Evolutionary conservation across 2,888 invertebrate species (phyloP), one percentile per base, ranked within the genome.

Genomic region (Empis stercorea): DNA sequence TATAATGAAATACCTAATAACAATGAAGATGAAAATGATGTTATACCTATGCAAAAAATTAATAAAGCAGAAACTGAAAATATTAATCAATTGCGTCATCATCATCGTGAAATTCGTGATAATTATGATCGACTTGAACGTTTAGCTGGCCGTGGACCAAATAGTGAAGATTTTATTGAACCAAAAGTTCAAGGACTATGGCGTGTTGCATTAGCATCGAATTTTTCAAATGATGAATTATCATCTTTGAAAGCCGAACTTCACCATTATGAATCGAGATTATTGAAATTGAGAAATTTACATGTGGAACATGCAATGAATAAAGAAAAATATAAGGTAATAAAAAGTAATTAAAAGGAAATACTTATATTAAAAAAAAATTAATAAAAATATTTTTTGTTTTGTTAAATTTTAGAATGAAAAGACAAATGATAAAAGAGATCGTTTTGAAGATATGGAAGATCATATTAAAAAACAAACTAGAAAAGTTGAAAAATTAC

Each of bases 141-240:
- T 46, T 68, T 85, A 49, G 77, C 88, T 16, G 79, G 84, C 2
- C 79, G 78, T 66, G 89, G 80, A 11, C 86, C 87, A 0, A 79
- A 81, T 48, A 85, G 84, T 59, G 81, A 80, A 62, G 91, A 91
- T 61, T 95, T 95, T 63, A 77, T 87, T 39, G 94, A 95, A 61
- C 87, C 89, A 0, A 87, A 89, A 71, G 93, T 94, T 2, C 85
- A 88, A 64, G 84, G 84, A 1, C 70, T 95, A 30, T 95, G 94
- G 94, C 79, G 78, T 56, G 71, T 87, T 48, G 94, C 93, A 3
- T 64, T 81, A 15, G 76, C 82, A 45, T 79, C 81, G 11, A 84
- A 89, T 64, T 94, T 95, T 66, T 78, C 82, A 17, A 73, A 78
- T 1, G 81, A 84, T 50, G 93, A 94, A 68, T 71, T 94, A 11